Evolutionary conservation across 2,888 invertebrate genomes (phyloP), one percentile per base, ranked within the genome.

Genomic region (Pristionchus exspectatus): DNA sequence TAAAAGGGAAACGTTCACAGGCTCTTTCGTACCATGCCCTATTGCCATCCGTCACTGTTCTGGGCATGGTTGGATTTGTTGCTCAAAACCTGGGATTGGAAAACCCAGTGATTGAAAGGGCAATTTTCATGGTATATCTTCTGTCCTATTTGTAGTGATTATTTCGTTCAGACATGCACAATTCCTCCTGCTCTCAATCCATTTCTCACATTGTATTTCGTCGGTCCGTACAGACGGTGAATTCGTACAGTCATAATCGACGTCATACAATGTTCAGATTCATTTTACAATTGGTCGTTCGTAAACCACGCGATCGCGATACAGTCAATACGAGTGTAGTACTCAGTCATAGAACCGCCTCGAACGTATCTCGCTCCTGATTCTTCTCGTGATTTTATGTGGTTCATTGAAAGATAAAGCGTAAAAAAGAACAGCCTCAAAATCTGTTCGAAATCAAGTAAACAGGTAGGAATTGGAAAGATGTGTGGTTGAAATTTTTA

Each of bases 41-140:
- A 2, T 27, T 81, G 3, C 81, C 81, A 10, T 81, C 81, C 7
- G 12, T 81, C 50, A 44, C 81, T 16, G 24, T 81, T 12, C 18
- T 81, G 3, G 81, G 81, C 0, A 54, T 81, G 5, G 3, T 81
- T 27, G 81, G 81, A 3, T 81, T 81, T 27, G 50, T 50, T 21
- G 81, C 81, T 54, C 81, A 81, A 54, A 81, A 81, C 50, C 81
- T 81, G n/a, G 81, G 81, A 27, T 16, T 81, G 24, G 54, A 81
- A n/a, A 24, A 81, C 27, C 27, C 27, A 16, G 50, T 81, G 10
- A 44, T 81, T 16, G 81, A 81, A 27, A 9, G 81, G 16, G 81
- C 81, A 5, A 54, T 81, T 16, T 81, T 81, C 27, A 81, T 81
- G 50, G 81, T 81, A 81, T 44, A 12, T 16, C 0, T 18, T 16